These are phyloP conservation scores for Acholoe squamosa DNA, from an alignment of 2,888 invertebrate species.

Conservation along the genomic window DNA sequence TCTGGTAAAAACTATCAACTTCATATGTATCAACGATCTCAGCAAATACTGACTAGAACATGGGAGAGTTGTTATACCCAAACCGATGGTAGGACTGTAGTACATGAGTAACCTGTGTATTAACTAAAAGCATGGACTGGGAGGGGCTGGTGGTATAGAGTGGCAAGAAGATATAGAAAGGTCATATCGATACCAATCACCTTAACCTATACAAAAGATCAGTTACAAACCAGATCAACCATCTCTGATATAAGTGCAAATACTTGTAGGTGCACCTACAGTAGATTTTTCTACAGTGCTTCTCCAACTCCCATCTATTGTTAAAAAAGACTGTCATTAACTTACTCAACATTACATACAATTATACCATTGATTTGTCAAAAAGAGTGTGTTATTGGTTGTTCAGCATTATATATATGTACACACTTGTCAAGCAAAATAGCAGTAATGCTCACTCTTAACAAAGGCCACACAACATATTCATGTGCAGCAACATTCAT, in stretches of 20 bases:
- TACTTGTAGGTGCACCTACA: background rate
- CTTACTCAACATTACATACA: too few relatives aligned
- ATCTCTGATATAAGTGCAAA: background rate
- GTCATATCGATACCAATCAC: background rate
- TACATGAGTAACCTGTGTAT: background rate
- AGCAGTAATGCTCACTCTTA: background rate
- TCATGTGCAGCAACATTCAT: too few relatives aligned
- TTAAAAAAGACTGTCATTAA: too few relatives aligned
- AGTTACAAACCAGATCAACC: background rate
- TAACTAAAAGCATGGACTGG: background rate
- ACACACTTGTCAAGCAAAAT: background rate
- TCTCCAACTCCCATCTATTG: too few relatives aligned
- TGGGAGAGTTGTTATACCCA: background rate
- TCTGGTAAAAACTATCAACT: background rate
- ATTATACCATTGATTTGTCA: too few relatives aligned
- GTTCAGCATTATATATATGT: background rate
- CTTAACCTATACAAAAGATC: too few relatives aligned
- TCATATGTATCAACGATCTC: background rate
- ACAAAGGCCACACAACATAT: background rate
- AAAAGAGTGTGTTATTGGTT: background rate
- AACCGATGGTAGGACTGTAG: background rate
- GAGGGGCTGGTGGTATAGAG: background rate
- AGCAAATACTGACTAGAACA: slow-evolving; percentile 36
- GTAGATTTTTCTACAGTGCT: too few relatives aligned
- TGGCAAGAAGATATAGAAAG: background rate